Evolutionary conservation across 2,113 vertebrate genomes (phyloP).

Genomic region (Hipposideros armiger): DNA sequence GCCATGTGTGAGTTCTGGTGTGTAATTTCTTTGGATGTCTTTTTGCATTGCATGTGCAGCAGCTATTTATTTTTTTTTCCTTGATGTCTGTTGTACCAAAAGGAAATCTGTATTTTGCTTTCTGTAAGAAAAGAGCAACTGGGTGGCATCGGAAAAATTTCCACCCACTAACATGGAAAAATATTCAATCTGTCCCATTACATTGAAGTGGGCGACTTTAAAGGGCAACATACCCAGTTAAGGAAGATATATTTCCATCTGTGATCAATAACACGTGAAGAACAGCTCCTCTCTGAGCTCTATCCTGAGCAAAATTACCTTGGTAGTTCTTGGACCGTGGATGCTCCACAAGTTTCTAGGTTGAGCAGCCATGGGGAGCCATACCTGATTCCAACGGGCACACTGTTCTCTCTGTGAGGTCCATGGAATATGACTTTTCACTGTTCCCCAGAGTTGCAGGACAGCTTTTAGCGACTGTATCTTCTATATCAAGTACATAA

Average conservation of each 20-base stretch:
- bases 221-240: slow-evolving; percentile 81
- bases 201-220: slow-evolving; percentile 79
- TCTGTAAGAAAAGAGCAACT: slow-evolving; percentile 84
- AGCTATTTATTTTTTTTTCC: slow-evolving; percentile 77
- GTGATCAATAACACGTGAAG: slow-evolving; percentile 83
- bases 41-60: slow-evolving; percentile 78
- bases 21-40: slow-evolving; percentile 82
- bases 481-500: slow-evolving; percentile 30
- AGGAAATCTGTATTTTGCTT: slow-evolving; percentile 84
- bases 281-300: slow-evolving; percentile 79
- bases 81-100: slow-evolving; percentile 82
- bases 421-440: slow-evolving; percentile 27
- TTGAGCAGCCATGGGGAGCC: slow-evolving; percentile 69
- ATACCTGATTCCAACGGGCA: slow-evolving; percentile 57
- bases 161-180: slow-evolving; percentile 81
- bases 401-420: background rate
- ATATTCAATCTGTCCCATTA: slow-evolving; percentile 82
- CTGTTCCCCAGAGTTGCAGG: background rate
- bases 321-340: slow-evolving; percentile 68
- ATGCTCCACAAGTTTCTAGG: slow-evolving; percentile 72
- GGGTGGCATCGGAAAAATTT: slow-evolving; percentile 81
- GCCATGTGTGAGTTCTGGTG: slow-evolving; percentile 81
- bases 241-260: slow-evolving; percentile 81
- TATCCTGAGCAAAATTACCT: slow-evolving; percentile 75
- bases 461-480: slow-evolving; percentile 1